These are phyloP conservation scores for Drosophila diplacantha DNA, from an alignment of 2,888 invertebrate genomes.

Conservation along the genomic window DNA sequence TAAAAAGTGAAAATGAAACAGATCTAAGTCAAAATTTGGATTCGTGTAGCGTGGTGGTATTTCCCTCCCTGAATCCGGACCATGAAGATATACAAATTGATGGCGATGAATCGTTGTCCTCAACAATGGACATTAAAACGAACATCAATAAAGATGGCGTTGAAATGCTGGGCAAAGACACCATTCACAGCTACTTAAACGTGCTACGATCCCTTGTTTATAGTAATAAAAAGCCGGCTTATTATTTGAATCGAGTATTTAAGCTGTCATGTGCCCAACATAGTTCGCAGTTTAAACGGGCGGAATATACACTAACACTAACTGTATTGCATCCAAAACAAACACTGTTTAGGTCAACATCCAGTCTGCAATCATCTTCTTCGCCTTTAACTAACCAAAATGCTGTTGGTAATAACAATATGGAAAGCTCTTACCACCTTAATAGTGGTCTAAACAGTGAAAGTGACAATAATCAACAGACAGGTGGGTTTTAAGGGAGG, in stretches of 20 bases:
- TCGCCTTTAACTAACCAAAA: conserved; percentile 78
- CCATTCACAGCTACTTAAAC: conserved; percentile 75
- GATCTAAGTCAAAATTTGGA: conserved; percentile 80
- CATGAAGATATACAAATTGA: conserved; percentile 85
- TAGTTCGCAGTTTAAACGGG: conserved; percentile 94
- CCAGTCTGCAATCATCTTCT: conserved; percentile 75
- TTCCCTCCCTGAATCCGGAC: conserved; percentile 96
- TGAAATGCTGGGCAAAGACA: conserved; percentile 77
- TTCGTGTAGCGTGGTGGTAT: conserved; percentile 95
- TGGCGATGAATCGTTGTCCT: conserved; percentile 75
- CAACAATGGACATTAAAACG: conserved; percentile 79
- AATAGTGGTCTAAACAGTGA: conserved; percentile 25
- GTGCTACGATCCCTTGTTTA: conserved; percentile 83
- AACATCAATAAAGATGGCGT: conserved; percentile 95
- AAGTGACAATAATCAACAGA: conserved; percentile 24
- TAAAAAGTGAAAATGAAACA: conserved; percentile 29
- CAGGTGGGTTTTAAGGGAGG: conserved; percentile 29
- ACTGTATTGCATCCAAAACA: conserved; percentile 91
- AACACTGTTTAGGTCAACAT: conserved; percentile 78
- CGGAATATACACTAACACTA: conserved; percentile 95
- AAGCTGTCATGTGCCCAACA: conserved; percentile 96
- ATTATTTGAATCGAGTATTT: conserved; percentile 96
- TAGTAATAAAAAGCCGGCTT: conserved; percentile 97
- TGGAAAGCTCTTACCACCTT: conserved; percentile 27
- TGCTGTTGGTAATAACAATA: conserved; percentile 31